These are phyloP conservation scores for Corbicula japonica DNA, from an alignment of 2,888 invertebrate species.

Conservation along the genomic window DNA sequence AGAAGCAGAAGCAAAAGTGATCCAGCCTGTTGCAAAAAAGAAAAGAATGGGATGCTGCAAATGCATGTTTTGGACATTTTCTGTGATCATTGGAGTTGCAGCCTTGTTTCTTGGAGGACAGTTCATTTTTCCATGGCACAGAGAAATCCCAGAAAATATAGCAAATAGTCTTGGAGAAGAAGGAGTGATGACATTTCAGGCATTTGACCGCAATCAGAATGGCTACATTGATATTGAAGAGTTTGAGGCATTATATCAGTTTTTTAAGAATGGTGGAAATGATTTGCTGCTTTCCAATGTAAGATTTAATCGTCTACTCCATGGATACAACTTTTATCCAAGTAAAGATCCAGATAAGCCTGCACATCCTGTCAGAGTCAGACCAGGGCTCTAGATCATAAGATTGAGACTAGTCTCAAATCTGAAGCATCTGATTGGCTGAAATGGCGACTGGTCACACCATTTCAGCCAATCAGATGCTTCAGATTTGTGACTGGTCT, in stretches of 20 bases:
- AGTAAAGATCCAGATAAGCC: no score
- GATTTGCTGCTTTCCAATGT: conserved; percentile 63
- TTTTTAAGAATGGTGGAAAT: conserved; percentile 68
- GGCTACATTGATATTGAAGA: conserved; percentile 79
- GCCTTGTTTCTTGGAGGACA: conserved; percentile 36
- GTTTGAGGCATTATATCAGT: conserved; percentile 81
- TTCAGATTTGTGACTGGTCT: no score
- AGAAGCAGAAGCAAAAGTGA: no score
- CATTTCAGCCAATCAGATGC: no score
- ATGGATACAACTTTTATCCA: no score
- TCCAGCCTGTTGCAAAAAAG: no score
- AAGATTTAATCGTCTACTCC: no score
- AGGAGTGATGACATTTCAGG: conserved; percentile 76
- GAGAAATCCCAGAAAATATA: conserved; percentile 53
- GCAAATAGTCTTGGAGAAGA: conserved; percentile 70
- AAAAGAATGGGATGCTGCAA: conserved; percentile 36
- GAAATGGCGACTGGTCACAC: no score
- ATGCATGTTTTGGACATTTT: conserved; percentile 59
- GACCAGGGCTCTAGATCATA: no score
- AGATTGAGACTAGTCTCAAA: no score
- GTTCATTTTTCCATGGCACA: conserved; percentile 12
- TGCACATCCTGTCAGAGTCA: no score
- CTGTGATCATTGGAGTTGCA: conserved; percentile 42
- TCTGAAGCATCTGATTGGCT: no score
- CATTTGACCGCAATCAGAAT: conserved; percentile 81